Percentiles rank a stretch among this genome's conserved stretches.
Evolutionary conservation across 2,113 vertebrate genomes (phyloP).

Genomic region (Chauna torquata): DNA sequence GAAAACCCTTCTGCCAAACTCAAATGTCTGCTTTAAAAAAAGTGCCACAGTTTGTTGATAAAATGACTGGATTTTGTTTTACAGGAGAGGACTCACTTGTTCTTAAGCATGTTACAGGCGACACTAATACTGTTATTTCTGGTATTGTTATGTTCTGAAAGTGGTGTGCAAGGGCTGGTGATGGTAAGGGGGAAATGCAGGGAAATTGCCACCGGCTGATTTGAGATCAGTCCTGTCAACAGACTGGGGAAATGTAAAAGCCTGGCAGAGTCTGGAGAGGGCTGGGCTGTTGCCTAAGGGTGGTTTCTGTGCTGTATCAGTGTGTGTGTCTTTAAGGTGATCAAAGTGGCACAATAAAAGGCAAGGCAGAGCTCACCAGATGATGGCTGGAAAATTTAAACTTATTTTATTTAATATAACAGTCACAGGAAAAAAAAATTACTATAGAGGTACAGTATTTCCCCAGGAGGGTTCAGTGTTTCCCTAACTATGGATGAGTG

Average conservation of each 20-base stretch:
- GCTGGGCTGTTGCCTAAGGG: not conserved
- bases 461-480: not conserved
- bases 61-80: not conserved
- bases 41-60: not conserved
- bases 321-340: not conserved
- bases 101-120: not conserved
- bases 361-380: not conserved
- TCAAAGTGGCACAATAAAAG: not conserved
- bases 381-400: not conserved
- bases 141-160: not conserved
- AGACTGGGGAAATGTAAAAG: not conserved
- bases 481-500: not conserved
- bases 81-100: not conserved
- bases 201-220: not conserved
- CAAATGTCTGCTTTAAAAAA: not conserved
- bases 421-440: not conserved
- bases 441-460: not conserved
- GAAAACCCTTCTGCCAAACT: not conserved
- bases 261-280: not conserved
- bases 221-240: conserved; percentile 7
- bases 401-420: not conserved
- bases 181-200: not conserved
- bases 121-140: too few species aligned
- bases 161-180: not conserved
- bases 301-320: not conserved